Conservation (phyloP, 1,140 invertebrate species). For the Drosophila littoralis region DNA sequence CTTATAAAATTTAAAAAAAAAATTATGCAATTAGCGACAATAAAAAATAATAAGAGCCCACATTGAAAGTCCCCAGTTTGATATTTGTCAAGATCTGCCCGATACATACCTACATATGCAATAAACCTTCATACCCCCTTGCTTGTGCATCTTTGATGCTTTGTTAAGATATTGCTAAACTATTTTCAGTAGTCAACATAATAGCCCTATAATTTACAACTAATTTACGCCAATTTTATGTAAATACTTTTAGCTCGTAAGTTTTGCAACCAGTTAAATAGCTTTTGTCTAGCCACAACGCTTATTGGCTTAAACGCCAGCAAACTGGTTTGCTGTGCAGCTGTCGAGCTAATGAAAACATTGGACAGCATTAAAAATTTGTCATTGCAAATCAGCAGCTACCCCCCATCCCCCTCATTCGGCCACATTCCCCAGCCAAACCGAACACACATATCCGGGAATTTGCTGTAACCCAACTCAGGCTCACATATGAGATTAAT, state of each 20-base stretch:
- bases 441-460: neutral
- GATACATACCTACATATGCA: no score
- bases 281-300: constrained; percentile 1
- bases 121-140: no score
- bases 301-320: constrained; percentile 15
- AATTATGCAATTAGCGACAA: no score
- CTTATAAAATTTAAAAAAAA: no score
- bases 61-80: no score
- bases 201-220: constrained; percentile 9
- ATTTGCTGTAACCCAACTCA: constrained; percentile 26
- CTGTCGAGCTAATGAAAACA: constrained; percentile 50
- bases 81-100: no score
- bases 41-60: no score
- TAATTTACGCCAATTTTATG: constrained; percentile 9
- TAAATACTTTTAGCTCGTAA: neutral
- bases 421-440: no score
- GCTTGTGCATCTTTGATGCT: no score
- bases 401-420: constrained; percentile 5
- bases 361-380: constrained; percentile 59
- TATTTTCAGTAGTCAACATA: neutral
- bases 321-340: constrained; percentile 2
- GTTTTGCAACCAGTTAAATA: constrained; percentile 5
- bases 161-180: neutral
- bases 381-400: constrained; percentile 55
- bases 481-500: constrained; percentile 1